Conservation (phyloP, 1,140 invertebrate species). For the Rhagoletis zephyria region DNA sequence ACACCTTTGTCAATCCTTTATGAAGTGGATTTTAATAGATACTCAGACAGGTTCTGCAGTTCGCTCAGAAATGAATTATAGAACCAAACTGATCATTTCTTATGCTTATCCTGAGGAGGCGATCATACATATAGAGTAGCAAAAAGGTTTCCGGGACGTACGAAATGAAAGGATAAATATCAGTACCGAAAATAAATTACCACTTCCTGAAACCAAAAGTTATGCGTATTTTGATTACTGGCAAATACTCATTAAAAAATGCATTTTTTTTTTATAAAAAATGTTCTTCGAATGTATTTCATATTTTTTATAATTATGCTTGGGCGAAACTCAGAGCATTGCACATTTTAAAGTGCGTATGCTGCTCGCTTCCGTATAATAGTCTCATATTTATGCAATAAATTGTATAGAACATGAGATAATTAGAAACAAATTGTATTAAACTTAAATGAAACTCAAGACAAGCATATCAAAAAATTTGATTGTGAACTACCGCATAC, state of each 20-base stretch:
- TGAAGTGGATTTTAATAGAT: no score
- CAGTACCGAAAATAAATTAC: no score
- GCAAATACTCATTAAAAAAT: no score
- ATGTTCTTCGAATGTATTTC: slow-evolving; percentile 22
- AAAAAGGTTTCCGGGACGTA: no score
- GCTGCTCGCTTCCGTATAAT: background rate
- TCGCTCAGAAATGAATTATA: no score
- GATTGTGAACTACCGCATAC: slow-evolving; percentile 5
- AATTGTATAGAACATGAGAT: background rate
- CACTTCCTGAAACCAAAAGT: background rate
- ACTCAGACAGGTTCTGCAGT: no score
- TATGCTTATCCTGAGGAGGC: no score
- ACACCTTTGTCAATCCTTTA: no score
- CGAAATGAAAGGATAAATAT: no score
- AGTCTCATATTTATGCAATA: background rate
- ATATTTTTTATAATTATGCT: background rate
- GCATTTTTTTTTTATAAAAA: background rate
- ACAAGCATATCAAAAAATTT: slow-evolving; percentile 12
- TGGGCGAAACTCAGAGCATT: background rate
- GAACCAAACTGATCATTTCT: no score
- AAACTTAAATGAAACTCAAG: slow-evolving; percentile 18
- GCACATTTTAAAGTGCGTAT: background rate
- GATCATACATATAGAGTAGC: no score
- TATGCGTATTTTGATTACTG: background rate
- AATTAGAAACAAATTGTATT: background rate